phyloP scores from a whole-genome alignment of 2,113 vertebrate species.

The Cavia porcellus region DNA sequence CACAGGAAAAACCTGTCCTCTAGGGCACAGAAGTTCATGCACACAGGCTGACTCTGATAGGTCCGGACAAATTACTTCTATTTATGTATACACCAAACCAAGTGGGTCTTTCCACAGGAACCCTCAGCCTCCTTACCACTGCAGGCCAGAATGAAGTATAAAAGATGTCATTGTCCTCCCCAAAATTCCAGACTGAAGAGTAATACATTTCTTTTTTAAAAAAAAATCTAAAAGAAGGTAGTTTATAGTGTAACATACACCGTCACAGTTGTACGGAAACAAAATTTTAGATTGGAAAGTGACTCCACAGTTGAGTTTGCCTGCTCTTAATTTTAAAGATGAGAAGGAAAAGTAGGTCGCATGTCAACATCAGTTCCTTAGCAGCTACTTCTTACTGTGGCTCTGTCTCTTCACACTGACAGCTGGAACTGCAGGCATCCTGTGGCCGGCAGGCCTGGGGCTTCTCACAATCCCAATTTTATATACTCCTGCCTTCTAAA shows the following conservation, averaged over 20 bases:
- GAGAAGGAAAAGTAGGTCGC: neutral
- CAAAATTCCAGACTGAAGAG: conserved; percentile 40
- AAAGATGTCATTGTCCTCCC: neutral
- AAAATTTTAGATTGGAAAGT: conserved; percentile 22
- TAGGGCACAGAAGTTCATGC: neutral
- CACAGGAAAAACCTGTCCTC: neutral
- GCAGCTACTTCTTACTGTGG: neutral
- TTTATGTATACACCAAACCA: neutral
- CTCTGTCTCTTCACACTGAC: neutral
- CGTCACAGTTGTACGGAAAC: neutral
- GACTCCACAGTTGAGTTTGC: neutral
- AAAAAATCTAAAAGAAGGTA: neutral
- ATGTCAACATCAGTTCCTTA: neutral
- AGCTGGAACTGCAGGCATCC: neutral
- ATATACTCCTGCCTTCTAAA: neutral
- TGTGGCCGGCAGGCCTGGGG: neutral
- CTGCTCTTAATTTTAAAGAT: neutral
- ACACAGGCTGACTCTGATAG: neutral
- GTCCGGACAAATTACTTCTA: neutral
- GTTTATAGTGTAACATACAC: neutral
- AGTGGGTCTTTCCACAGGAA: neutral
- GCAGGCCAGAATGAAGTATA: neutral
- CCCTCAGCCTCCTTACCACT: neutral
- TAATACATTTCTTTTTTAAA: neutral
- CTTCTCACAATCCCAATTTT: neutral